Evolutionary conservation across 2,888 invertebrate species (phyloP).

Genomic region (Cosmopolites sordidus): DNA sequence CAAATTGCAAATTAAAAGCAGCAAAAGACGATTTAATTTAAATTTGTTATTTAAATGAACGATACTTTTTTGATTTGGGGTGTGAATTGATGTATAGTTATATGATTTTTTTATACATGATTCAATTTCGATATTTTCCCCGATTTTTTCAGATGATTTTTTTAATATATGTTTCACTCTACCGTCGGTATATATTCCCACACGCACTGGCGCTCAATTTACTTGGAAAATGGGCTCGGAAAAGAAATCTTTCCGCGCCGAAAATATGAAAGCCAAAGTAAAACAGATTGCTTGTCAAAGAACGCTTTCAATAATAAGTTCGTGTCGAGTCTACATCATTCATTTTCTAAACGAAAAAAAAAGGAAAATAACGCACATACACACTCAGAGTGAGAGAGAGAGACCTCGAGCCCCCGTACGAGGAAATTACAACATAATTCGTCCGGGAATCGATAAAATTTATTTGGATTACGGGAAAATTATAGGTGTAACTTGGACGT

Average conservation of each 20-base stretch:
- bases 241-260: constrained; percentile 21
- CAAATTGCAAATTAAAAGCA: too few relatives aligned
- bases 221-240: constrained; percentile 22
- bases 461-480: constrained; percentile 41
- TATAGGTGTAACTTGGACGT: constrained; percentile 39
- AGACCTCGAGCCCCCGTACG: constrained; percentile 29
- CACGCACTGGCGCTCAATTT: constrained; percentile 19
- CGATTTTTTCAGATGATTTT: too few relatives aligned
- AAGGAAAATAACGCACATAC: not conserved
- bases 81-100: too few relatives aligned
- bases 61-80: too few relatives aligned
- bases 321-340: constrained; percentile 48
- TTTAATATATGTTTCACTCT: too few relatives aligned
- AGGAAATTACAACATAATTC: constrained; percentile 48
- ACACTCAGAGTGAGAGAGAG: too few relatives aligned
- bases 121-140: too few relatives aligned
- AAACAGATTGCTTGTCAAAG: constrained; percentile 48
- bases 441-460: constrained; percentile 42
- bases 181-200: not conserved
- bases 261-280: constrained; percentile 36
- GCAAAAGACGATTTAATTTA: too few relatives aligned
- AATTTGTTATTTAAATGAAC: too few relatives aligned
- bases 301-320: constrained; percentile 49
- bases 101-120: too few relatives aligned
- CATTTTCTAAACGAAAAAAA: constrained; percentile 37